Percentiles rank a stretch among this genome's conserved stretches.
Conservation (phyloP, 2,113 vertebrate species). For the Tyto alba region DNA sequence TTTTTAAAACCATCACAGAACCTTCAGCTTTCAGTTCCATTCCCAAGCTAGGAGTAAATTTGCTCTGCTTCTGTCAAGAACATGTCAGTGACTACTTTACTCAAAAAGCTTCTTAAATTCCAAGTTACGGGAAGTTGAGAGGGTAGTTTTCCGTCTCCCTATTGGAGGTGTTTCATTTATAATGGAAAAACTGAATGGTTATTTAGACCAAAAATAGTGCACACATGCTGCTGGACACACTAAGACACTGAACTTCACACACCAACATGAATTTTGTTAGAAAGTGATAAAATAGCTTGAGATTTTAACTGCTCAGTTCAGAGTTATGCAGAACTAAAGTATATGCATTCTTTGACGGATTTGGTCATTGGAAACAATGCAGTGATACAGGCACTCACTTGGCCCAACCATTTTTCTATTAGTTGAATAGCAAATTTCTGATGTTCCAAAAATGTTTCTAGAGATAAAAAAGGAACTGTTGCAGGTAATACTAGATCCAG, state of each 20-base stretch:
- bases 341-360: background rate
- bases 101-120: background rate
- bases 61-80: background rate
- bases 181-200: background rate
- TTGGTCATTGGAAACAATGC: background rate
- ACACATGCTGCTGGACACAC: background rate
- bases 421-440: background rate
- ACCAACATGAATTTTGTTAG: background rate
- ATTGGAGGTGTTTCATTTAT: background rate
- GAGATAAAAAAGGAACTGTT: background rate
- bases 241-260: background rate
- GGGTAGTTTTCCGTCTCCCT: background rate
- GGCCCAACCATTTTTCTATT: background rate
- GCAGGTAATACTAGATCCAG: background rate
- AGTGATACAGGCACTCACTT: background rate
- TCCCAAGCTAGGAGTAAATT: background rate
- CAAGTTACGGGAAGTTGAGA: background rate
- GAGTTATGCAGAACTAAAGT: background rate
- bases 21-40: background rate
- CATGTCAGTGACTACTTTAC: background rate
- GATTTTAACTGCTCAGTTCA: background rate
- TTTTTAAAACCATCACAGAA: background rate
- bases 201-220: background rate
- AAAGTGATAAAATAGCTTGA: background rate
- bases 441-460: background rate